Evolutionary conservation across 92 coral and sea anemone species (phyloP), one percentile per base, ranked within the genome.

Genomic region (Muricea muricata): DNA sequence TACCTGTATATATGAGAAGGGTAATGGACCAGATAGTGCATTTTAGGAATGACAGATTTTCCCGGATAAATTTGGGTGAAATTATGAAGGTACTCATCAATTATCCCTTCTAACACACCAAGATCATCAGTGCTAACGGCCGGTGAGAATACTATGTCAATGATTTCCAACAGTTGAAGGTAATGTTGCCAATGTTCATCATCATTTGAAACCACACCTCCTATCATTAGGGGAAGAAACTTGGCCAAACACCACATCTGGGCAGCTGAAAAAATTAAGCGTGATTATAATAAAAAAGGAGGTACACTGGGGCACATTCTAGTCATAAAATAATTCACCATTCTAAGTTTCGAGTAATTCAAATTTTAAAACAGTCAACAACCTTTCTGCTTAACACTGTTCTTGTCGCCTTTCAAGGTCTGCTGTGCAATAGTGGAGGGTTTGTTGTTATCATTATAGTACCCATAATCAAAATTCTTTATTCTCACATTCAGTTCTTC

Each of bases 21-120:
- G 68, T 79, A 79, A 57, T 79, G 84, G 73, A 79, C 73, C 73
- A 79, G n/a, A n/a, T n/a, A n/a, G n/a, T n/a, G n/a, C n/a, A n/a
- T n/a, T n/a, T n/a, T n/a, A n/a, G n/a, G n/a, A 50, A 34, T 81
- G 28, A 81, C 39, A 54, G 85, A 81, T 81, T 45, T 81, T 67
- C 85, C 75, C 25, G 77, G 77, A 65, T 81, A 81, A 30, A 81
- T 50, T 24, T 45, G 45, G 25, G 65, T 66, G 13, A 81, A 81
- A 81, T 81, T 65, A 76, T 78, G 67, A 15, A 80, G 56, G 21
- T 63, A 80, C 65, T 80, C 85, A 24, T 81, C 85, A 10, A 35
- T 81, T 34, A 54, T 23, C 18, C 84, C 35, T 75, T 75, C 80
- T 47, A 75, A 60, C 25, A 75, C 80, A 75, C 57, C 33, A 20